These are phyloP conservation scores for Dione vanillae DNA, from an alignment of 2,888 invertebrate genomes.

Conservation along the genomic window DNA sequence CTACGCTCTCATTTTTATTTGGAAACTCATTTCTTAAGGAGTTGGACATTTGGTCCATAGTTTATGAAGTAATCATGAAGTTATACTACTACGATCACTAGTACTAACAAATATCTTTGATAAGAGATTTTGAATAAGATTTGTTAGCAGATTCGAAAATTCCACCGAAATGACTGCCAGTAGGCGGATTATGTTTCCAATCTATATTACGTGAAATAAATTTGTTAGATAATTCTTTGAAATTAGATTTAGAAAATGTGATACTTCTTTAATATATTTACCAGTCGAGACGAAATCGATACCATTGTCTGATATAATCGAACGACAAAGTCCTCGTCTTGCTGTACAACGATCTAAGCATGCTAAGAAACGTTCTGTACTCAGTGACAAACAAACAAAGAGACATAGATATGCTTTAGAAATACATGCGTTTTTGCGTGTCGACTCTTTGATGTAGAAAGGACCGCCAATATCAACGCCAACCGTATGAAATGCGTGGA, in stretches of 20 bases:
- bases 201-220: not conserved
- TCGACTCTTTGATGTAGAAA: not conserved
- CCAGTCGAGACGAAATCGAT: not conserved
- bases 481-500: not conserved
- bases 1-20: not conserved
- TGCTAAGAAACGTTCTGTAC: not conserved
- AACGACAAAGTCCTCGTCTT: no score
- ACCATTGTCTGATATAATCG: slow-evolving; percentile 3
- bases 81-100: no score
- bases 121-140: no score
- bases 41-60: no score
- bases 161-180: slow-evolving; percentile 6
- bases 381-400: not conserved
- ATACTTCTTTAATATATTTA: not conserved
- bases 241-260: not conserved
- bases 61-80: no score
- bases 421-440: not conserved
- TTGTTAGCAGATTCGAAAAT: not conserved
- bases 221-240: not conserved
- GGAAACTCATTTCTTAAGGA: slow-evolving; percentile 14
- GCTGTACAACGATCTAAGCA: not conserved
- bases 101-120: no score
- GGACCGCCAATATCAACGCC: slow-evolving; percentile 12
- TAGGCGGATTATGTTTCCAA: slow-evolving; percentile 3
- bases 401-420: no score